Evolutionary conservation across 2,113 vertebrate species (phyloP).

Genomic region (Manacus vitellinus): DNA sequence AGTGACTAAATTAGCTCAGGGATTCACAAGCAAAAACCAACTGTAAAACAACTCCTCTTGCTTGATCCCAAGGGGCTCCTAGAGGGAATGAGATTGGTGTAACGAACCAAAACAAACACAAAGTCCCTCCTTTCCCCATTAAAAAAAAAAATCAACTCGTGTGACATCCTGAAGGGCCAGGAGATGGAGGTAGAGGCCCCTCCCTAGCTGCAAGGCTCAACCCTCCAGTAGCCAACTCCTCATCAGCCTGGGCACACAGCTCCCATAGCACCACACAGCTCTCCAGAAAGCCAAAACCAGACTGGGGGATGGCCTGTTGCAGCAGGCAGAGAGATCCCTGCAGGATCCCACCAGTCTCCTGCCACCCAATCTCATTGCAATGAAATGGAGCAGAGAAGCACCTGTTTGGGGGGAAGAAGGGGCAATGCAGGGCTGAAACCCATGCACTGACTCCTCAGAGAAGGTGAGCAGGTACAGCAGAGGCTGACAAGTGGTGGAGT

Average conservation of each 20-base stretch:
- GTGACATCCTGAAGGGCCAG: not conserved
- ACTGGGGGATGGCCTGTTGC: rapidly evolving
- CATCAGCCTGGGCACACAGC: not conserved
- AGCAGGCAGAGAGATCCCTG: not conserved
- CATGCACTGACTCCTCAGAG: rapidly evolving
- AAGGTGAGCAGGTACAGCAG: not conserved
- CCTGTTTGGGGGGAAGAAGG: not conserved
- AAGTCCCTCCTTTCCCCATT: not conserved
- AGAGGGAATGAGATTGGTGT: not conserved
- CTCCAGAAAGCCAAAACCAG: not conserved
- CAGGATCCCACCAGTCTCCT: not conserved
- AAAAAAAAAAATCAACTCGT: not conserved
- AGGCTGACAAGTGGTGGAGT: not conserved
- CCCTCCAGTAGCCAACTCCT: not conserved
- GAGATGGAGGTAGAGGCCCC: not conserved
- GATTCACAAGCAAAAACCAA: not conserved
- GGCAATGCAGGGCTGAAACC: not conserved
- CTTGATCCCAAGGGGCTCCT: not conserved
- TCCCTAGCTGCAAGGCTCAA: not conserved
- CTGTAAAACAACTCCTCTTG: not conserved
- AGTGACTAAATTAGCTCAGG: not conserved
- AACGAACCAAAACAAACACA: not conserved
- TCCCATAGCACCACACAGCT: not conserved
- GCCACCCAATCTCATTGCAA: rapidly evolving
- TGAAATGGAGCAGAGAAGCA: not conserved